Conservation (phyloP, 2,113 vertebrate species). For the Propithecus coquereli region DNA sequence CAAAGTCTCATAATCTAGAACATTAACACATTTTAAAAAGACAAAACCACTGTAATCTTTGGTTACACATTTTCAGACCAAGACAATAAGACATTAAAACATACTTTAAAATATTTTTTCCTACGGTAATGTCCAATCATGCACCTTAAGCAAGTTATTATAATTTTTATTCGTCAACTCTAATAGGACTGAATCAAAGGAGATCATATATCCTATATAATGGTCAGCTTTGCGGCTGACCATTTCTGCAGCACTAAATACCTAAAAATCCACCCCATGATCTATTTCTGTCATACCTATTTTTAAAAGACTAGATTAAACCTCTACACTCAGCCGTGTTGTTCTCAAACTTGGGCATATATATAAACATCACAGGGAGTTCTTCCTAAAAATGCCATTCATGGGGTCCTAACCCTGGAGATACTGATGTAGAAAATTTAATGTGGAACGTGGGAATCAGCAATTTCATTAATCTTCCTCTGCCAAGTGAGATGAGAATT, state of each 20-base stretch:
- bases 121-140: neutral
- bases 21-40: neutral
- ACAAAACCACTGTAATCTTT: neutral
- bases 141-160: neutral
- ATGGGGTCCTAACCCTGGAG: neutral
- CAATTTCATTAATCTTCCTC: neutral
- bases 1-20: neutral
- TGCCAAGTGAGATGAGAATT: neutral
- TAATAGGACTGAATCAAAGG: neutral
- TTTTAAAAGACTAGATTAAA: neutral
- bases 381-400: neutral
- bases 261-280: neutral
- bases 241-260: neutral
- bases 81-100: neutral
- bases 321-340: neutral
- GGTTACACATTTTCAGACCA: neutral
- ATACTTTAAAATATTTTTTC: neutral
- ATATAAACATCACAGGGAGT: neutral
- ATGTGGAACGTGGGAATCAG: neutral
- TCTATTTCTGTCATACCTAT: neutral
- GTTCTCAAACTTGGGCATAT: neutral
- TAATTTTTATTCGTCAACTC: neutral
- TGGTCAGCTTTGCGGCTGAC: neutral
- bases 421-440: neutral
- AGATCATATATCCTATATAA: neutral